These are phyloP conservation scores for Bombus sibiricus DNA, from an alignment of 1,140 invertebrate species.

Conservation along the genomic window DNA sequence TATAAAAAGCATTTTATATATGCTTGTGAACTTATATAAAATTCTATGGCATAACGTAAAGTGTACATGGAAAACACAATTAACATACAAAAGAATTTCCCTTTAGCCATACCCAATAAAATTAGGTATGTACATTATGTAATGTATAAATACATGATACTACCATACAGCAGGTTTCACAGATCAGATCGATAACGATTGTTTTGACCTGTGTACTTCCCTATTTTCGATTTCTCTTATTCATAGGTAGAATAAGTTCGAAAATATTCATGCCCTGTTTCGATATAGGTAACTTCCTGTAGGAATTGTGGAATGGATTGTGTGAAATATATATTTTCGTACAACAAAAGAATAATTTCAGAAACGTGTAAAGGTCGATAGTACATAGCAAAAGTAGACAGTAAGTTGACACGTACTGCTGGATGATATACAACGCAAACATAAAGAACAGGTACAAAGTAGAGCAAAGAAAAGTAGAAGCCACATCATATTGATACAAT, in stretches of 20 bases:
- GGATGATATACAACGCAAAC: slow-evolving; percentile 65
- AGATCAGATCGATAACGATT: slow-evolving; percentile 4
- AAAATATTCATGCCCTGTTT: slow-evolving; percentile 38
- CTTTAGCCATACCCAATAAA: not conserved
- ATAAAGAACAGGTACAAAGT: slow-evolving; percentile 60
- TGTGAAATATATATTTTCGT: slow-evolving; percentile 39
- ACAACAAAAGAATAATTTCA: slow-evolving; percentile 47
- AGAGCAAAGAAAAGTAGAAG: slow-evolving; percentile 69
- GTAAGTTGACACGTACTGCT: slow-evolving; percentile 70
- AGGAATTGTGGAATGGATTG: slow-evolving; percentile 40
- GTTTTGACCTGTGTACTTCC: not conserved
- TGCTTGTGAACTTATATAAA: slow-evolving; percentile 32
- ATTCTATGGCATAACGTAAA: slow-evolving; percentile 48
- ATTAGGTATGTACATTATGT: slow-evolving; percentile 7
- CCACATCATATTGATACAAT: slow-evolving; percentile 64
- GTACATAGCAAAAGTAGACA: slow-evolving; percentile 80
- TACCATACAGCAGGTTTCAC: slow-evolving; percentile 52
- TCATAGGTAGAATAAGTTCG: not conserved
- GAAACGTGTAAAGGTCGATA: slow-evolving; percentile 54
- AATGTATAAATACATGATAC: slow-evolving; percentile 24
- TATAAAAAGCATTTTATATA: slow-evolving; percentile 41
- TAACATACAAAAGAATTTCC: slow-evolving; percentile 14
- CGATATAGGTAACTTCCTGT: slow-evolving; percentile 37
- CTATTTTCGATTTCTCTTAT: slow-evolving; percentile 9
- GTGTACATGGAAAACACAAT: slow-evolving; percentile 21